phyloP scores from a whole-genome alignment of 2,888 invertebrate species.

The Cetonia aurata region DNA sequence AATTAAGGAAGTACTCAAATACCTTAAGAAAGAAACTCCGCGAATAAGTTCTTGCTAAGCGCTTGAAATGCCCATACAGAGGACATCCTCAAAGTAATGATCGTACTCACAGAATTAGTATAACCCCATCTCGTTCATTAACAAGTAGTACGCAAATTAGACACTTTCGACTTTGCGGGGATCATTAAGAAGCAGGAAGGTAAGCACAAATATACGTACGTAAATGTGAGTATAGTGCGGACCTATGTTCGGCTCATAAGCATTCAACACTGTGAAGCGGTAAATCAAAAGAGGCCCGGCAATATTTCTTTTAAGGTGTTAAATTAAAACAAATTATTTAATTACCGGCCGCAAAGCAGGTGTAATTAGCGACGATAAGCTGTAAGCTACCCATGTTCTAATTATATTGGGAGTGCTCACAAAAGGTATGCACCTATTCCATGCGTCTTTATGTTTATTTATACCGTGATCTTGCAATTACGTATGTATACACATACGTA shows the following conservation, averaged over 20 bases:
- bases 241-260: conserved; percentile 12
- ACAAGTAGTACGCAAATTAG: conserved; percentile 34
- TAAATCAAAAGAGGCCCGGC: conserved; percentile 12
- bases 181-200: conserved; percentile 27
- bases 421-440: conserved; percentile 54
- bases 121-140: conserved; percentile 18
- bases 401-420: conserved; percentile 55
- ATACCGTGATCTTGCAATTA: conserved; percentile 53
- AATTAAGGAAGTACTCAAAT: too few species aligned
- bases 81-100: too few species aligned
- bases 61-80: too few species aligned
- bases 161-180: conserved; percentile 13
- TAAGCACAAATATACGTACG: conserved; percentile 5
- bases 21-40: too few species aligned
- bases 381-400: conserved; percentile 58
- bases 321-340: conserved; percentile 56
- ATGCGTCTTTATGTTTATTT: conserved; percentile 51
- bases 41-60: too few species aligned
- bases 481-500: too few species aligned
- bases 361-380: conserved; percentile 57
- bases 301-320: conserved; percentile 40
- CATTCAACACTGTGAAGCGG: not conserved
- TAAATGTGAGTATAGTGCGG: not conserved
- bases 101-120: not conserved
- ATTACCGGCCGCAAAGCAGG: conserved; percentile 52